Base-by-base conservation (phyloP, 2,113 vertebrate genomes). In the Actenoides lindsayi region DNA sequence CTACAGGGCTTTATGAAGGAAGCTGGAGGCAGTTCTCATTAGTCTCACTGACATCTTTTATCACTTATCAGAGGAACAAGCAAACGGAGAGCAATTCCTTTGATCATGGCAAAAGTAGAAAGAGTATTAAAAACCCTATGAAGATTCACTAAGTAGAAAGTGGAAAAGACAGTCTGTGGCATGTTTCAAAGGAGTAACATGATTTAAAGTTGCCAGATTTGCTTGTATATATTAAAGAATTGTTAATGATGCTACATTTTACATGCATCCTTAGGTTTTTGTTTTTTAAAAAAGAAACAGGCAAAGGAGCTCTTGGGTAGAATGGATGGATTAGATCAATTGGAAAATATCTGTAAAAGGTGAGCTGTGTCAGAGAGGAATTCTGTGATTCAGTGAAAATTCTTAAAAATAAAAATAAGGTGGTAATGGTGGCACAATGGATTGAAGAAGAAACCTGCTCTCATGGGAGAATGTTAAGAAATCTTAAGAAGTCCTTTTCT, bases 61-160 rank as follows among this genome's bases (percentile, higher is more conserved):
- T 98, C 98, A 98, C 97, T 98, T 97, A 97, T 98, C 98, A 97
- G 98, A 98, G 97, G 98, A 98, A 98, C 98, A 98, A 98, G 98
- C 97, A 97, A 98, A 98, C 94, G 63, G 96, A 97, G 97, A 97
- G 97, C 96, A 94, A 92, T 97, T 97, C 97, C 97, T 98, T 98
- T 98, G 98, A 98, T 98, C 98, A 98, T 93, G 96, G 98, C 97
- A 98, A 98, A 98, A 98, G 97, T 96, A 98, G 97, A 97, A 97
- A 96, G 96, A 97, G 97, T 97, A 97, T 98, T 98, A 98, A 98
- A 98, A 98, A 96, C 89, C 94, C 92, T 97, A 96, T 97, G 98
- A 97, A 97, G 98, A 97, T 97, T 97, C 95, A 90, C 97, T 96
- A 96, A 97, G 96, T 97, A 96, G 96, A 96, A 97, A 97, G 97